Conservation (phyloP, 2,113 vertebrate species). For the Ptilorrhoa leucosticta region DNA sequence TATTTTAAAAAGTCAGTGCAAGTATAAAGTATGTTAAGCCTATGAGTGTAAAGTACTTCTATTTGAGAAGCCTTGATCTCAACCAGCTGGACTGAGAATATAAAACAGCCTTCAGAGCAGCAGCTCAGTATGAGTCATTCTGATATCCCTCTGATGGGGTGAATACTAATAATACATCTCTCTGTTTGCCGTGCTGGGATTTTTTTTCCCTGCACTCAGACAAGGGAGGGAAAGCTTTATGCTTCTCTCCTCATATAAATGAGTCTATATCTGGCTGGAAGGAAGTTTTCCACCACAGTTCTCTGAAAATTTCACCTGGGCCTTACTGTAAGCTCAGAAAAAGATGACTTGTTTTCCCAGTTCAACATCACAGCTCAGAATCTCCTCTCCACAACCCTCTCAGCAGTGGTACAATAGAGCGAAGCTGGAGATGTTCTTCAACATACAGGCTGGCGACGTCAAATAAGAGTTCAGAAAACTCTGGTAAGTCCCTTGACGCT, state of each 20-base stretch:
- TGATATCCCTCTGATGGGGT: not conserved
- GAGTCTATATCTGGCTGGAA: not conserved
- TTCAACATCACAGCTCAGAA: not conserved
- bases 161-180: not conserved
- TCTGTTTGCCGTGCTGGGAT: not conserved
- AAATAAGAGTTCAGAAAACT: not conserved
- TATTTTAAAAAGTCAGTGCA: not conserved
- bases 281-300: not conserved
- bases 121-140: not conserved
- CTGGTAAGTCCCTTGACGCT: not conserved
- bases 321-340: not conserved
- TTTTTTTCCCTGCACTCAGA: not conserved
- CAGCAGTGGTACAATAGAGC: not conserved
- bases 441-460: not conserved
- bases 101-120: not conserved
- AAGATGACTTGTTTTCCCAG: not conserved
- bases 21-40: not conserved
- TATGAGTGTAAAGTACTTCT: not conserved
- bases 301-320: not conserved
- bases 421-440: not conserved
- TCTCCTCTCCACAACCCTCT: not conserved
- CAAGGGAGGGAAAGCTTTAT: not conserved
- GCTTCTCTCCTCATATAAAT: not conserved
- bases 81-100: not conserved
- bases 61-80: not conserved